Conservation (phyloP, 2,113 vertebrate species). For the Echinops telfairi region DNA sequence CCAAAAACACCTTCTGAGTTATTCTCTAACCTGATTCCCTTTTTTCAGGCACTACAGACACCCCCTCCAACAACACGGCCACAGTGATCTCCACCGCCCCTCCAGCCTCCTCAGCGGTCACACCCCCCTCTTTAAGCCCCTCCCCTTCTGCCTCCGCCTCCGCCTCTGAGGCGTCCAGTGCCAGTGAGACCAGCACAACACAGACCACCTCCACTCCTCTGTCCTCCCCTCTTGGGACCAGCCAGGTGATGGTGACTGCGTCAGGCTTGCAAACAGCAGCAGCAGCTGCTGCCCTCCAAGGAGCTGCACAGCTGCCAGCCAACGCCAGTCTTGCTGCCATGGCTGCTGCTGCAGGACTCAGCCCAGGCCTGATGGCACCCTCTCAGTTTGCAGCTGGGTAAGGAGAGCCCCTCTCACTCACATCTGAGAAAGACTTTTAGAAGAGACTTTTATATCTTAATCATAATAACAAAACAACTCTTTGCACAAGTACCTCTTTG, state of each 20-base stretch:
- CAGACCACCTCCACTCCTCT: slow-evolving; percentile 92
- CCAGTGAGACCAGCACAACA: slow-evolving; percentile 90
- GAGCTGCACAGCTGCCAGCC: slow-evolving; percentile 93
- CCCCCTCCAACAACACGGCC: slow-evolving; percentile 92
- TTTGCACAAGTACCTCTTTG: neutral
- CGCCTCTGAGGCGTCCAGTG: slow-evolving; percentile 88
- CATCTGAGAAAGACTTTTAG: neutral
- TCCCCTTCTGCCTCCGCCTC: slow-evolving; percentile 90
- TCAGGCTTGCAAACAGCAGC: slow-evolving; percentile 92
- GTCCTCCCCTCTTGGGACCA: slow-evolving; percentile 90
- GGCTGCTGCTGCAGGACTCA: slow-evolving; percentile 97
- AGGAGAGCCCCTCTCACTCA: slow-evolving; percentile 70
- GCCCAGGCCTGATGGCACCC: slow-evolving; percentile 96
- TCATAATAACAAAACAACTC: neutral
- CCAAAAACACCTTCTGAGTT: neutral
- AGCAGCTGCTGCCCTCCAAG: slow-evolving; percentile 93
- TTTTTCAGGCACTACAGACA: slow-evolving; percentile 92
- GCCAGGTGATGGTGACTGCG: slow-evolving; percentile 96
- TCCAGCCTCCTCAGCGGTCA: slow-evolving; percentile 89
- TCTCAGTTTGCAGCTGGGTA: slow-evolving; percentile 97
- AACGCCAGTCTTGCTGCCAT: slow-evolving; percentile 97
- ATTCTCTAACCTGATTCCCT: slow-evolving; percentile 52
- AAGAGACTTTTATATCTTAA: neutral
- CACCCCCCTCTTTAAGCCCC: slow-evolving; percentile 94
- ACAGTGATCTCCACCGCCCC: slow-evolving; percentile 97